Base-by-base conservation (phyloP, 2,797 vertebrate genomes). In the Coendou prehensilis region DNA sequence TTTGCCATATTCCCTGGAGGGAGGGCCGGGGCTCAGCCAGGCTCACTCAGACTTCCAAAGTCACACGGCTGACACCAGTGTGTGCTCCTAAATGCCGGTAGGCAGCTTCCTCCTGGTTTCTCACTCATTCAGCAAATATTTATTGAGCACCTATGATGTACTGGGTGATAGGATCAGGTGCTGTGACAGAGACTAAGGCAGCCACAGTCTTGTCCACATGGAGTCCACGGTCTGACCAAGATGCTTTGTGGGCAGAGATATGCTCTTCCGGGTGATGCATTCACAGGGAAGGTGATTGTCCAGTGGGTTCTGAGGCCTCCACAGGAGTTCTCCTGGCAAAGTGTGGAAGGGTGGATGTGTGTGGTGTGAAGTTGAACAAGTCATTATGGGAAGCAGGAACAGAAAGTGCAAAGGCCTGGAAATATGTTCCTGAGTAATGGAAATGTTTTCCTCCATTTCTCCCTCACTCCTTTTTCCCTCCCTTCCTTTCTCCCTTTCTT, bases 381-480 rank as follows among this genome's bases (percentile, higher is more conserved):
- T 57, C n/a, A n/a, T 18, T 28, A 18, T 9, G 54, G 89, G 45
- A 83, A 56, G 57, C 45, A 15, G 26, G 47, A 61, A 26, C 22
- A 17, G 52, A 50, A 50, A 54, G 23, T 26, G 5, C 17, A 82
- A 87, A 84, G 26, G 26, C 37, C 85, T n/a, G 54, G 59, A 54
- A 57, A 26, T 30, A 4, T n/a, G 30, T 61, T 59, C 15, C 45
- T 57, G 4, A 85, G 75, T 59, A 20, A 20, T 1, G 5, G 57
- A n/a, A 45, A 18, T 75, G 30, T 23, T 50, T 91, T 0, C 7
- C 9, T 79, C 0, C 20, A 20, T 17, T 0, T 15, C 45, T 15
- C 0, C 14, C 47, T 1, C 0, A 10, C 37, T 17, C 2, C 5
- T 5, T 18, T 28, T 5, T 14, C 0, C 17, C 33, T 22, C 2